Evolutionary conservation across 1,140 invertebrate genomes (phyloP).

Genomic region (Drosophila kikkawai): DNA sequence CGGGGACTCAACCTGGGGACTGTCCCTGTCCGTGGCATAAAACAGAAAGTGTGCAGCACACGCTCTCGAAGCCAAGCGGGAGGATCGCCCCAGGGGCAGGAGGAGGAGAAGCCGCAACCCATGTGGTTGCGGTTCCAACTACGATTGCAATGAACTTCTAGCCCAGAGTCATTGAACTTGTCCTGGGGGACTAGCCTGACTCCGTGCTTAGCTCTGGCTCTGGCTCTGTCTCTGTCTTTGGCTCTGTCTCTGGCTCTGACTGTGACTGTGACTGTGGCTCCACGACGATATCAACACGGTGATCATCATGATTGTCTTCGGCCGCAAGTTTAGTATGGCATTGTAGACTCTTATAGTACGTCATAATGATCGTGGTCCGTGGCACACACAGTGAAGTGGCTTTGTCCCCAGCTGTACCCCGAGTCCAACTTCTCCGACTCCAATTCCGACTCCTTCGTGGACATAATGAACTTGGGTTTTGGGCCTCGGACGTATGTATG

Average conservation of each 20-base stretch:
- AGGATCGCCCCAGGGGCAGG: conserved; percentile 32
- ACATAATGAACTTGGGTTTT: conserved; percentile 80
- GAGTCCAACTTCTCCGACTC: conserved; percentile 10
- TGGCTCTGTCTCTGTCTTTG: conserved; percentile 7
- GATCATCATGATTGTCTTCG: conserved; percentile 70
- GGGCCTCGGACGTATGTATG: conserved; percentile 17
- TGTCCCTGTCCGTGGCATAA: conserved; percentile 66
- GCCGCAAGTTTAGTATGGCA: conserved; percentile 12
- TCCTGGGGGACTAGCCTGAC: conserved; percentile 59
- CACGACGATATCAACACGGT: conserved; percentile 70
- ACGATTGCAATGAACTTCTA: conserved; percentile 80
- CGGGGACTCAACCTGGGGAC: conserved; percentile 43
- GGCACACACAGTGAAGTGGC: conserved; percentile 70
- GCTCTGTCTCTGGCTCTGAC: conserved; percentile 15
- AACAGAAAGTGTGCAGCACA: conserved; percentile 83
- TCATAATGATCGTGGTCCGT: conserved; percentile 51
- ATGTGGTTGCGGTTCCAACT: conserved; percentile 64
- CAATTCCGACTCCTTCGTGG: conserved; percentile 63
- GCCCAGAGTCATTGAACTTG: conserved; percentile 78
- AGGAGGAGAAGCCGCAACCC: conserved; percentile 14
- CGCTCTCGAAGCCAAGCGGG: conserved; percentile 65
- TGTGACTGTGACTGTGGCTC: conserved; percentile 38
- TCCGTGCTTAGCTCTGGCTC: conserved; percentile 6
- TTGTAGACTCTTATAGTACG: conserved; percentile 13
- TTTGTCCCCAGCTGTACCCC: conserved; percentile 65